These are phyloP conservation scores for Xanthostigma xanthostigma DNA, from an alignment of 2,888 invertebrate genomes.

Conservation along the genomic window DNA sequence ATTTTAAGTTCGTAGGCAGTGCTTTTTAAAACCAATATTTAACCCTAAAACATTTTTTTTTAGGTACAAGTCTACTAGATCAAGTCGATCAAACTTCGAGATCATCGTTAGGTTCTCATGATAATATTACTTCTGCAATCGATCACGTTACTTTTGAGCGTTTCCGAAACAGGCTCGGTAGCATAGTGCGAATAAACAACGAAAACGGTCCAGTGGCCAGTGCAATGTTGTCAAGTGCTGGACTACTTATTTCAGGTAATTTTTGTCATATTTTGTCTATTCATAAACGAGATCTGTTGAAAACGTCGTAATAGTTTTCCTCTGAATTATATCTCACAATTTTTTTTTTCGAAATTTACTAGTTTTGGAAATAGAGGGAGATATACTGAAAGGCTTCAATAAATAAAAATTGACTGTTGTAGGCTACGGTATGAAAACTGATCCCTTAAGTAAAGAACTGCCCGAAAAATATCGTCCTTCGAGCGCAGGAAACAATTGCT, in stretches of 20 bases:
- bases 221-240: conserved; percentile 30
- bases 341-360: too few relatives aligned
- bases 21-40: too few relatives aligned
- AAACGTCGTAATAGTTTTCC: too few relatives aligned
- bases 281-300: too few relatives aligned
- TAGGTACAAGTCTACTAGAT: conserved; percentile 23
- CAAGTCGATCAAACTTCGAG: conserved; percentile 24
- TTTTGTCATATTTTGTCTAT: too few relatives aligned
- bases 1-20: too few relatives aligned
- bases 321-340: too few relatives aligned
- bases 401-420: too few relatives aligned
- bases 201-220: conserved; percentile 21
- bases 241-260: conserved; percentile 33
- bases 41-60: neutral
- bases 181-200: conserved; percentile 36
- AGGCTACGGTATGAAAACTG: too few relatives aligned
- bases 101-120: conserved; percentile 28
- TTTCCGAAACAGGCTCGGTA: conserved; percentile 41
- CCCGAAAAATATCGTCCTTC: neutral
- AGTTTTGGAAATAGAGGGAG: too few relatives aligned
- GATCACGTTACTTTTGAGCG: conserved; percentile 33
- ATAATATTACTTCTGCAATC: conserved; percentile 14
- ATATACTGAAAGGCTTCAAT: too few relatives aligned
- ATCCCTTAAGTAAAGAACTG: neutral
- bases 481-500: neutral